These are phyloP conservation scores for Cenopis cana DNA, from an alignment of 2,888 invertebrate genomes.

Conservation along the genomic window DNA sequence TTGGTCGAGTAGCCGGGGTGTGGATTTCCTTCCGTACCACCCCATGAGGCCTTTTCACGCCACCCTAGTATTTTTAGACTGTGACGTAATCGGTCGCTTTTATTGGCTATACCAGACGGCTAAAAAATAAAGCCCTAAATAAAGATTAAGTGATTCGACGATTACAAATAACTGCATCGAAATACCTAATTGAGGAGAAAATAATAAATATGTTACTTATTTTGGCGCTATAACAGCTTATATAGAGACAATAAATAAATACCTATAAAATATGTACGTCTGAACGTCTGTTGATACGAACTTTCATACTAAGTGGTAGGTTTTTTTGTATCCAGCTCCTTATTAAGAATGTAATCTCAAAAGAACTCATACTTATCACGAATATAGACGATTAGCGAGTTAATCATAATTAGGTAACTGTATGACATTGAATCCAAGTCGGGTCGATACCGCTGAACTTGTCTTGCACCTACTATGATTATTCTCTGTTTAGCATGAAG, in stretches of 20 bases:
- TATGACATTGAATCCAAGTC: no score
- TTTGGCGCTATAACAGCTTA: neutral
- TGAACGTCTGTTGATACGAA: neutral
- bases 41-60: conserved; percentile 62
- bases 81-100: conserved; percentile 74
- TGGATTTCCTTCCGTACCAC: conserved; percentile 54
- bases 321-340: no score
- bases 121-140: conserved; percentile 58
- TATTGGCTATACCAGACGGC: conserved; percentile 56
- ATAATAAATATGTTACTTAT: no score
- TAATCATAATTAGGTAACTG: no score
- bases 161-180: neutral
- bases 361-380: no score
- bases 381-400: no score
- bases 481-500: no score
- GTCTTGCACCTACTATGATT: no score
- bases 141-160: conserved; percentile 48
- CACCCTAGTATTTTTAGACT: conserved; percentile 78
- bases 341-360: no score
- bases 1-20: conserved; percentile 7
- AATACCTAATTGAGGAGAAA: no score
- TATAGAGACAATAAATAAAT: neutral
- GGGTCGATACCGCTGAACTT: no score
- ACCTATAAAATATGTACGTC: neutral
- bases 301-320: neutral